Conservation (phyloP, 2,888 invertebrate genomes). For the Tineola bisselliella region DNA sequence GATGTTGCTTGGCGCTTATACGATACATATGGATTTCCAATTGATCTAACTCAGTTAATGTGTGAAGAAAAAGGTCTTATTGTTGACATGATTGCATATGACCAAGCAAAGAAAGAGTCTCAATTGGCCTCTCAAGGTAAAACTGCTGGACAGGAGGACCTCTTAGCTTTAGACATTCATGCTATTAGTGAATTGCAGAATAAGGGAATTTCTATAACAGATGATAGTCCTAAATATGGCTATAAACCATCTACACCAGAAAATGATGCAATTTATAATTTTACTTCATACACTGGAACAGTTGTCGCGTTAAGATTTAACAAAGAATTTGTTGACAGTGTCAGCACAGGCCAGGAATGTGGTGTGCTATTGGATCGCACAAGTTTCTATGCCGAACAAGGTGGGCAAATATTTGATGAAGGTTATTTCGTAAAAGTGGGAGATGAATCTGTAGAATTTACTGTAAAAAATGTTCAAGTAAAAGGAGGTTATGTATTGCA, state of each 20-base stretch:
- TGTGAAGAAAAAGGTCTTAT: conserved; percentile 91
- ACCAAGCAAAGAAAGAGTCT: conserved; percentile 90
- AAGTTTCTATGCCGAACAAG: conserved; percentile 98
- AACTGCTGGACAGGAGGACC: conserved; percentile 80
- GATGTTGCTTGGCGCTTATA: conserved; percentile 98
- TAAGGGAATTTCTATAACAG: conserved; percentile 78
- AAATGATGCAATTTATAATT: conserved; percentile 78
- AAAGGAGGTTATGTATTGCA: conserved; percentile 97
- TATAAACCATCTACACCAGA: conserved; percentile 76
- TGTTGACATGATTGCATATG: conserved; percentile 92
- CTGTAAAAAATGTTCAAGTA: conserved; percentile 92
- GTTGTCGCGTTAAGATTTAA: conserved; percentile 83
- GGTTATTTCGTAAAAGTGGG: conserved; percentile 86
- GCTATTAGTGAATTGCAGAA: conserved; percentile 91
- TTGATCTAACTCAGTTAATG: conserved; percentile 97
- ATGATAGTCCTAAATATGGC: conserved; percentile 92
- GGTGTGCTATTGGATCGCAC: conserved; percentile 92
- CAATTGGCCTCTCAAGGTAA: conserved; percentile 90
- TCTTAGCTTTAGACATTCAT: conserved; percentile 92
- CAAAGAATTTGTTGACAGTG: conserved; percentile 86
- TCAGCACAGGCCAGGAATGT: conserved; percentile 87
- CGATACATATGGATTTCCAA: conserved; percentile 98
- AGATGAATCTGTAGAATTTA: conserved; percentile 90
- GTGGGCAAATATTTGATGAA: conserved; percentile 97
- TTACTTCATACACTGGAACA: conserved; percentile 75